These are phyloP conservation scores for Camponotus pennsylvanicus DNA, from an alignment of 1,140 invertebrate genomes.

Conservation along the genomic window DNA sequence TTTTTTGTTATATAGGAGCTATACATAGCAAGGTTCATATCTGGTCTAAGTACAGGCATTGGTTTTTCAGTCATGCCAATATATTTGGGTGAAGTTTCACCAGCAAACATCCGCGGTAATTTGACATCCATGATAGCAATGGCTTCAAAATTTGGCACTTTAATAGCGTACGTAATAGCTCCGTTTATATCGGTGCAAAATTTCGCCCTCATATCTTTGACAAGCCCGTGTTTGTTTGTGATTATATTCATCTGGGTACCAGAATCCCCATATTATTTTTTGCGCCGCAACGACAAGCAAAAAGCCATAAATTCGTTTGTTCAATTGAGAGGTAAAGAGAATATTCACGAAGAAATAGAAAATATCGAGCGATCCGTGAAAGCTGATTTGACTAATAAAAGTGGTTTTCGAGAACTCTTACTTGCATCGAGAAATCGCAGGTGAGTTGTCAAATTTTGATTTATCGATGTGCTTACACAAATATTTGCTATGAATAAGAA, in stretches of 20 bases:
- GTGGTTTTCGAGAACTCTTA: conserved; percentile 87
- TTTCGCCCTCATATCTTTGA: conserved; percentile 86
- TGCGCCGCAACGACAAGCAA: conserved; percentile 86
- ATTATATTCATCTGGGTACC: conserved; percentile 89
- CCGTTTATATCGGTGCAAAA: conserved; percentile 87
- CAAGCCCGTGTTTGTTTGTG: conserved; percentile 87
- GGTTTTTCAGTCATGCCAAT: conserved; percentile 88
- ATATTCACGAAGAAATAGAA: conserved; percentile 88
- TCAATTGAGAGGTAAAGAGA: conserved; percentile 86
- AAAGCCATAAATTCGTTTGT: conserved; percentile 88
- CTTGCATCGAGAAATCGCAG: conserved; percentile 87
- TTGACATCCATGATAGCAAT: conserved; percentile 89
- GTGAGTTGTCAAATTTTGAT: conserved; percentile 40
- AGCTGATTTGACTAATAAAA: conserved; percentile 86
- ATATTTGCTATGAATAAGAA: background rate
- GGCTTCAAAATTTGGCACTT: conserved; percentile 87
- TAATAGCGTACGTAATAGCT: conserved; percentile 89
- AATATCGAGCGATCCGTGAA: conserved; percentile 88
- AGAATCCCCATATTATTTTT: conserved; percentile 91
- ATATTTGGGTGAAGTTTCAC: conserved; percentile 89
- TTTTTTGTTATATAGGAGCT: conserved; percentile 59
- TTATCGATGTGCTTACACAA: background rate
- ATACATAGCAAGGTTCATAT: conserved; percentile 80
- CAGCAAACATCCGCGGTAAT: conserved; percentile 88
- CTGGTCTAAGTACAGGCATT: conserved; percentile 89